phyloP scores from a whole-genome alignment of 2,888 invertebrate species.

The Podotricha telesiphe region DNA sequence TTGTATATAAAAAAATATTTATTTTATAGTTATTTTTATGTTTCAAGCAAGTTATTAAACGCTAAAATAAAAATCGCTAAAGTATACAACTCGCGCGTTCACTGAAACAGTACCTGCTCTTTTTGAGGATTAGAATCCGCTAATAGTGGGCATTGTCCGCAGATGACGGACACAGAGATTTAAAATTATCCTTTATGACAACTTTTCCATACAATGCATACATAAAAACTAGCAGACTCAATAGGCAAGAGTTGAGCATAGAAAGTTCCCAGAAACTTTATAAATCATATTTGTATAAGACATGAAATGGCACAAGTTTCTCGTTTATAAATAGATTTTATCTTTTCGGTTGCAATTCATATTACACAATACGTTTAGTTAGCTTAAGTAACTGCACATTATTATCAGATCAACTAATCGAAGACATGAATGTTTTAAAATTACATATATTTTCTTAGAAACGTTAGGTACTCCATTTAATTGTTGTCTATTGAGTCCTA shows the following conservation, averaged over 20 bases:
- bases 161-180: conserved; percentile 67
- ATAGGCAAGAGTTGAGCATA: conserved; percentile 75
- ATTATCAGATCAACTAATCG: conserved; percentile 56
- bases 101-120: conserved; percentile 70
- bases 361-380: conserved; percentile 59
- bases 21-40: no score
- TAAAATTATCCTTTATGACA: conserved; percentile 56
- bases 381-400: conserved; percentile 60
- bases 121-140: conserved; percentile 79
- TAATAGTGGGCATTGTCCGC: conserved; percentile 82
- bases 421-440: conserved; percentile 46
- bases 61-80: conserved; percentile 35
- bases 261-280: conserved; percentile 62
- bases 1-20: no score
- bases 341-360: conserved; percentile 49
- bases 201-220: conserved; percentile 43
- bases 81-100: conserved; percentile 47
- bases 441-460: conserved; percentile 53
- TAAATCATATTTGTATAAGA: conserved; percentile 74
- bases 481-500: no score
- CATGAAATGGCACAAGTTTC: conserved; percentile 54
- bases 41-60: not conserved
- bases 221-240: conserved; percentile 55
- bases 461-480: conserved; percentile 13
- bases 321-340: conserved; percentile 47